Base-by-base conservation (phyloP, 1,140 invertebrate genomes). In the Drosophila aff. region DNA sequence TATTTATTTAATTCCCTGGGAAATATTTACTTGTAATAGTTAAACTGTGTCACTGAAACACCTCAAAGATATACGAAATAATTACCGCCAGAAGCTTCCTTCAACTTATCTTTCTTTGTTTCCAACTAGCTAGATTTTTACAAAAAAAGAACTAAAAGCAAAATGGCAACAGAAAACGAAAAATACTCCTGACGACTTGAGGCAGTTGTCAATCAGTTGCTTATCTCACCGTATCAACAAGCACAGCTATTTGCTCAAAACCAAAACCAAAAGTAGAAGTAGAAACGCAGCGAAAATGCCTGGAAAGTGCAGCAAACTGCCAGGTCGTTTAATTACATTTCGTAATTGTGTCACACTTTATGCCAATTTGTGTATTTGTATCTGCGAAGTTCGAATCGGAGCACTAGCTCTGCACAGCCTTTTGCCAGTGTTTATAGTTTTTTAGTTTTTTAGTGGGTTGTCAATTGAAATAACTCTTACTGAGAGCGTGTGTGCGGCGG, bases 381-480 rank as follows among this genome's bases (percentile, higher is more conserved):
- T 23, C 23, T 15, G 21, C 41, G n/a, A 43, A 73, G 52, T 60
- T 72, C 36, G 38, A 71, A 58, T 69, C 31, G 36, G 59, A 50
- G 31, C 52, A 18, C 44, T 36, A 23, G 50, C 50, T 21, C 50
- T 21, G n/a, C 26, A 46, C 36, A 31, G 4, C 18, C 26, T 41
- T 65, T 74, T 66, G 68, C 60, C 44, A 62, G 55, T 67, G 47
- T 65, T 73, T 73, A 85, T 77, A 65, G 73, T 74, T 80, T 74
- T 67, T 23, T 0, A 23, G 23, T 23, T 23, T 23, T 23, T 66
- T 47, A 53, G 77, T 89, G 79, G 81, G 69, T 89, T 84, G 81
- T 84, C 84, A 89, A 89, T 89, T 84, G 81, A 83, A 73, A 75
- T 71, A 69, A 73, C 64, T 80, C 72, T 84, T 71, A 10, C 52